Evolutionary conservation across 2,797 vertebrate genomes (phyloP), one percentile per base, ranked within the genome.

Genomic region (Argya squamiceps): DNA sequence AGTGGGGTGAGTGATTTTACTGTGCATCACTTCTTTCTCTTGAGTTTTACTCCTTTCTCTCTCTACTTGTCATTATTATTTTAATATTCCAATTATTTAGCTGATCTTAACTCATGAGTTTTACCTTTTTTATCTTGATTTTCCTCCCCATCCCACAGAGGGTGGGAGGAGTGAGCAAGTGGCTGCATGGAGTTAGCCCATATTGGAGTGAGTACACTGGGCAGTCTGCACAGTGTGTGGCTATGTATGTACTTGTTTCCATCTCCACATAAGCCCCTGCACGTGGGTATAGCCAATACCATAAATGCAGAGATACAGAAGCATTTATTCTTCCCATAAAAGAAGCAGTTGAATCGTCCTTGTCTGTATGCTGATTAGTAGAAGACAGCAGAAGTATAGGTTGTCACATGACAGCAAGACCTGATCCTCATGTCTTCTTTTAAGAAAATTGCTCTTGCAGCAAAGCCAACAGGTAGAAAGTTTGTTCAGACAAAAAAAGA

Each of bases 141-240:
- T 73, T 59, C 11, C 46, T 73, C 39, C 12, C 18, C 5, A 32
- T 29, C 11, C 34, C 22, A 12, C 23, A n/a, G 2, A 3, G n/a
- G 30, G 24, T 22, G 59, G 26, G 43, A 58, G 37, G 4, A 47
- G 5, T 32, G 39, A 65, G 44, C 2, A 50, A 23, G 44, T 32
- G 73, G 37, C 34, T 71, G 26, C 34, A 32, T 0, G 2, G 6
- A 36, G 18, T 41, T 36, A 59, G 14, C 53, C 26, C 46, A 9
- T 11, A 18, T 29, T 12, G 15, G 12, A 27, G 12, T 41, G 73
- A 55, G 41, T 13, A 7, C 10, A 71, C 11, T 36, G 27, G 70
- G 3, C 11, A 65, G 39, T 15, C 60, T 14, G 2, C 15, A 22
- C 0, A 0, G 21, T 16, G 15, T 15, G 34, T 2, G 1, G 11